Conservation (phyloP, 2,888 invertebrate species). For the Ennomos quercinarius region DNA sequence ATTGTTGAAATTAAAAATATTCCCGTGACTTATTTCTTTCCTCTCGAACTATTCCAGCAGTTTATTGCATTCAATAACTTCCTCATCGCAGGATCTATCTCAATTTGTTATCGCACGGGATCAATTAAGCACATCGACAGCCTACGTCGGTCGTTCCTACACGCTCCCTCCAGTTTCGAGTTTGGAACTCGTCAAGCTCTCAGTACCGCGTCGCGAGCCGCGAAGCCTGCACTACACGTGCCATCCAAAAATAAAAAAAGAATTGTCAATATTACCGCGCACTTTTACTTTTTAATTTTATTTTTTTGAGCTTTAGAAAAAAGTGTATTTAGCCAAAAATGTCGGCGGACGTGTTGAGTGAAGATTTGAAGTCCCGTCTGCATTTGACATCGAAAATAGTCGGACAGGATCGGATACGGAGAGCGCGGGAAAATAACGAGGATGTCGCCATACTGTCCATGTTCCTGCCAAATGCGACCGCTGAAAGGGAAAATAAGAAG, state of each 20-base stretch:
- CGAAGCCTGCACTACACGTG: slow-evolving; percentile 69
- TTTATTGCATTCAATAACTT: slow-evolving; percentile 39
- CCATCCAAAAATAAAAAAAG: slow-evolving; percentile 35
- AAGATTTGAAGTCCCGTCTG: slow-evolving; percentile 90
- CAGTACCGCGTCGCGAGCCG: slow-evolving; percentile 76
- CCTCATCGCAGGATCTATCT: slow-evolving; percentile 41
- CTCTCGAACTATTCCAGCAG: slow-evolving; percentile 30
- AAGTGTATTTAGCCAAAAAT: slow-evolving; percentile 65
- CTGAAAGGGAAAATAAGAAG: slow-evolving; percentile 88
- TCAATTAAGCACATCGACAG: slow-evolving; percentile 74
- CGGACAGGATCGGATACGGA: slow-evolving; percentile 92
- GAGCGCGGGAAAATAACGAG: slow-evolving; percentile 93
- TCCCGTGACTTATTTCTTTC: slow-evolving; percentile 10
- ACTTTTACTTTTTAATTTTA: slow-evolving; percentile 42
- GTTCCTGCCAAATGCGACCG: slow-evolving; percentile 89
- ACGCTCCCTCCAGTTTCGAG: slow-evolving; percentile 50
- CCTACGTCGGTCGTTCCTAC: slow-evolving; percentile 63
- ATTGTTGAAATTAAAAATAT: slow-evolving; percentile 9
- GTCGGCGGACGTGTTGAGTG: slow-evolving; percentile 92
- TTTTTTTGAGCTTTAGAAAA: slow-evolving; percentile 27
- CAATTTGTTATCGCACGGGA: slow-evolving; percentile 63
- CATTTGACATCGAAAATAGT: slow-evolving; percentile 92
- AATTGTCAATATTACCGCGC: slow-evolving; percentile 59
- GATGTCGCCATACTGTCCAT: slow-evolving; percentile 95
- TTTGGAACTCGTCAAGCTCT: slow-evolving; percentile 38